Percentiles rank a stretch among this genome's conserved stretches.
Conservation (phyloP, 1,140 invertebrate genomes). For the Meloidogyne hapla region DNA sequence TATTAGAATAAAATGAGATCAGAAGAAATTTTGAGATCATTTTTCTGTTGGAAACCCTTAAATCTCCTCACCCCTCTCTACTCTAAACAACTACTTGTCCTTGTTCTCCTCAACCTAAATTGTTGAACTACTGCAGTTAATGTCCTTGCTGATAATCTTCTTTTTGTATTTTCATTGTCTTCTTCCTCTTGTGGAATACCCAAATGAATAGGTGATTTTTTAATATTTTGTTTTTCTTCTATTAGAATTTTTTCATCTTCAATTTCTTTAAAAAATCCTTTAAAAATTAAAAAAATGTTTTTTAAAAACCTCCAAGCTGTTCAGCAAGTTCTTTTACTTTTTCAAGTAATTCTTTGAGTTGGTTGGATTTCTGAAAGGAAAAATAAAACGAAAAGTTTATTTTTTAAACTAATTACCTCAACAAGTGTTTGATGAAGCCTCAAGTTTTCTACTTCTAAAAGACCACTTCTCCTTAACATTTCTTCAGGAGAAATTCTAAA, state of each 20-base stretch:
- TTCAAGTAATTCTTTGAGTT: conserved; percentile 59
- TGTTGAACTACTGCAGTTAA: conserved; percentile 20
- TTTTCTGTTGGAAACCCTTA: neutral
- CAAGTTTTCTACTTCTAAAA: conserved; percentile 45
- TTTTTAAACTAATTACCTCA: conserved; percentile 26
- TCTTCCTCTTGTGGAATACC: neutral
- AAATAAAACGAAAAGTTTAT: neutral
- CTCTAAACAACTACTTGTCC: conserved; percentile 17
- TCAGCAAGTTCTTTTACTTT: conserved; percentile 42
- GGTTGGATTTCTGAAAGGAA: conserved; percentile 52
- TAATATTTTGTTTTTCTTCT: neutral
- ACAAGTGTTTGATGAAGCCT: conserved; percentile 46
- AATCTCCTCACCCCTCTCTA: neutral
- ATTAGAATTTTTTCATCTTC: neutral
- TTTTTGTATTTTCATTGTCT: conserved; percentile 7
- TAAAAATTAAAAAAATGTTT: neutral
- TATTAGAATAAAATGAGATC: neutral
- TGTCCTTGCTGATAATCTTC: conserved; percentile 13
- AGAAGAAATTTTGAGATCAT: neutral
- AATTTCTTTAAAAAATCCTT: neutral
- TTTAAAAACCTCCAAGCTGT: conserved; percentile 19
- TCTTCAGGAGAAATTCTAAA: conserved; percentile 41
- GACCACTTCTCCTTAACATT: conserved; percentile 42
- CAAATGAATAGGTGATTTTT: conserved; percentile 6
- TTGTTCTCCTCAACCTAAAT: conserved; percentile 14